phyloP scores from a whole-genome alignment of 2,797 vertebrate species.

The Alosa sapidissima region DNA sequence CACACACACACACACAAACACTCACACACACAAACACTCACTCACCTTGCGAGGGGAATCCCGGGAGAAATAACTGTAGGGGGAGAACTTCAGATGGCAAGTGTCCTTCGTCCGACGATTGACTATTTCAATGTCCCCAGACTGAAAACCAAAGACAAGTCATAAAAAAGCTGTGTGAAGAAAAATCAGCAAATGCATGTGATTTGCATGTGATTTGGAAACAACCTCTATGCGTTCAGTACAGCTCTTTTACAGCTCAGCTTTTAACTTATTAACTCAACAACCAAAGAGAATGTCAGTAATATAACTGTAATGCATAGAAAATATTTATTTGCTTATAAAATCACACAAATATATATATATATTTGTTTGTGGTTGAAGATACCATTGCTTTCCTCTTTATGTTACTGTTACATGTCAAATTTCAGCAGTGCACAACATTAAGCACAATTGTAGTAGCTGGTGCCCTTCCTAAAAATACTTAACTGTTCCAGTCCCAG shows the following conservation, averaged over 20 bases:
- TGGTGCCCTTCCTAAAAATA: background rate
- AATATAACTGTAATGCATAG: too few species aligned
- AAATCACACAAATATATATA: too few species aligned
- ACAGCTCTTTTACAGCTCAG: too few species aligned
- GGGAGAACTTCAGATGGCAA: slow-evolving; percentile 96
- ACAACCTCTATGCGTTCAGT: too few species aligned
- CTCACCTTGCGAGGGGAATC: slow-evolving; percentile 90
- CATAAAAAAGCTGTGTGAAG: background rate
- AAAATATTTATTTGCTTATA: too few species aligned
- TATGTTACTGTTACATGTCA: too few species aligned
- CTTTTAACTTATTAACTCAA: too few species aligned
- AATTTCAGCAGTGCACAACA: background rate
- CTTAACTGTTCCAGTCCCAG: background rate
- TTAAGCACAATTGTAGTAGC: background rate
- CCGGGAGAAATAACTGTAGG: slow-evolving; percentile 98
- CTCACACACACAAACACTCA: slow-evolving; percentile 1
- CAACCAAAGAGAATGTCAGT: too few species aligned
- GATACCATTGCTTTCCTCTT: too few species aligned
- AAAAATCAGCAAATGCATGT: background rate
- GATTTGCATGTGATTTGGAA: too few species aligned
- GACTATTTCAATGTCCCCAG: slow-evolving; percentile 96
- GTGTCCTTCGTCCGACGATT: slow-evolving; percentile 96
- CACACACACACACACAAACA: too few species aligned
- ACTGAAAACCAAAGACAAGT: slow-evolving; percentile 73
- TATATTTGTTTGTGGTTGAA: too few species aligned